A percentile compares a stretch with the other conserved stretches of the same genome.
These are phyloP conservation scores for Saccostrea glomerata DNA, from an alignment of 1,140 invertebrate species.

Conservation along the genomic window DNA sequence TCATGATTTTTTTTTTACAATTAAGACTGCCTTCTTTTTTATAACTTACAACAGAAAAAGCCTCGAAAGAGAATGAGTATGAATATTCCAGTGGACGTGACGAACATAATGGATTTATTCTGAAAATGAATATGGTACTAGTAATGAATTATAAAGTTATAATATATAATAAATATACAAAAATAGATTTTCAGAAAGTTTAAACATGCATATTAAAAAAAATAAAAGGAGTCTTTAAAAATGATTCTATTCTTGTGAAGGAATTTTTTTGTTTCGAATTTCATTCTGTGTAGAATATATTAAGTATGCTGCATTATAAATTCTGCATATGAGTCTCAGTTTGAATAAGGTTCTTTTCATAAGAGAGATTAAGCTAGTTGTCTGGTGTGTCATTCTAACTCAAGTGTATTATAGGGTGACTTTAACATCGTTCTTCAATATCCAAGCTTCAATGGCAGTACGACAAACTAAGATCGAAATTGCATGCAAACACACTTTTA, in stretches of 20 bases:
- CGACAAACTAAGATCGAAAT: background rate
- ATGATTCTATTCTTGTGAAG: too few relatives aligned
- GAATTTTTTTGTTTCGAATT: too few relatives aligned
- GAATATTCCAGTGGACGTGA: background rate
- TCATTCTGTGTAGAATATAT: too few relatives aligned
- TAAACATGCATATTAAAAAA: too few relatives aligned
- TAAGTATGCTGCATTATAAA: too few relatives aligned
- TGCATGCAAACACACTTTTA: constrained; percentile 20
- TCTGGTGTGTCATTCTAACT: background rate
- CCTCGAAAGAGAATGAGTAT: background rate
- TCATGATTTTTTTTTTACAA: too few relatives aligned
- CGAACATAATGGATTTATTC: background rate
- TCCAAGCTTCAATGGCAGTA: background rate
- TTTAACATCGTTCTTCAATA: constrained; percentile 22
- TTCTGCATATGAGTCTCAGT: too few relatives aligned
- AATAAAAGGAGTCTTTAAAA: too few relatives aligned
- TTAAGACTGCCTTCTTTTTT: background rate
- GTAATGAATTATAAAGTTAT: background rate
- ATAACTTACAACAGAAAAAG: background rate
- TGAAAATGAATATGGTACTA: background rate
- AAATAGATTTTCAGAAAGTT: too few relatives aligned
- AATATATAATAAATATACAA: too few relatives aligned
- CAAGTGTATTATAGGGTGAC: background rate
- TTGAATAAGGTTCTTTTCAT: too few relatives aligned
- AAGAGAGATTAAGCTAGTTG: background rate